Percentiles rank a stretch among this genome's conserved stretches.
These are phyloP conservation scores for Polyommatus iphigenia DNA, from an alignment of 2,888 invertebrate species.

Conservation along the genomic window DNA sequence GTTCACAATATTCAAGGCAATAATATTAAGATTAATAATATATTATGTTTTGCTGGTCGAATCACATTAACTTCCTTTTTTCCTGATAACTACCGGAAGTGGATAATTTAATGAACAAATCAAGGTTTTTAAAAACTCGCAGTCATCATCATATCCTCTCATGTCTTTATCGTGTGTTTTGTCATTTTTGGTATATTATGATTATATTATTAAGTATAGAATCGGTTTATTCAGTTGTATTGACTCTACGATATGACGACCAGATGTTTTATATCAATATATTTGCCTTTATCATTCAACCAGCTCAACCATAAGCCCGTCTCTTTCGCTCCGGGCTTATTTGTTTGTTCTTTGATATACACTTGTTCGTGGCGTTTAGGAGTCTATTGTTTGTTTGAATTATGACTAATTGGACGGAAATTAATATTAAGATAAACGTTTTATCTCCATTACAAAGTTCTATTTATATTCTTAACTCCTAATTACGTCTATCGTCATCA, in stretches of 20 bases:
- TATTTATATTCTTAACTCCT: slow-evolving; percentile 13
- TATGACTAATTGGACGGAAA: slow-evolving; percentile 24
- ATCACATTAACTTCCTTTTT: background rate
- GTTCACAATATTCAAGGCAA: background rate
- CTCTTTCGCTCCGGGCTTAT: slow-evolving; percentile 34
- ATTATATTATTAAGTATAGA: background rate
- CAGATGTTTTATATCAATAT: slow-evolving; percentile 20
- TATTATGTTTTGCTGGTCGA: background rate
- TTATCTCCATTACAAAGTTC: slow-evolving; percentile 19
- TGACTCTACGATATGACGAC: background rate
- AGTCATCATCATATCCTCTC: background rate
- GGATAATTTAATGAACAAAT: background rate
- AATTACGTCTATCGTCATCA: background rate
- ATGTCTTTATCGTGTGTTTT: background rate
- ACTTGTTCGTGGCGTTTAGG: slow-evolving; percentile 25
- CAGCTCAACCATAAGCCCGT: slow-evolving; percentile 14
- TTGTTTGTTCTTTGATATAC: slow-evolving; percentile 25
- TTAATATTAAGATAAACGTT: slow-evolving; percentile 20
- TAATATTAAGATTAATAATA: background rate
- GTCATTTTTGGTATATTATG: background rate
- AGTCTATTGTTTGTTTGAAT: slow-evolving; percentile 24
- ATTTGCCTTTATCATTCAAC: slow-evolving; percentile 6
- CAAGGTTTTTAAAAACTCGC: background rate
- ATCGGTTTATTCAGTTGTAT: slow-evolving; percentile 3
- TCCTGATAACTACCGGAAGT: background rate